phyloP scores from a whole-genome alignment of 1,140 invertebrate species.

The Eumeta japonica region DNA sequence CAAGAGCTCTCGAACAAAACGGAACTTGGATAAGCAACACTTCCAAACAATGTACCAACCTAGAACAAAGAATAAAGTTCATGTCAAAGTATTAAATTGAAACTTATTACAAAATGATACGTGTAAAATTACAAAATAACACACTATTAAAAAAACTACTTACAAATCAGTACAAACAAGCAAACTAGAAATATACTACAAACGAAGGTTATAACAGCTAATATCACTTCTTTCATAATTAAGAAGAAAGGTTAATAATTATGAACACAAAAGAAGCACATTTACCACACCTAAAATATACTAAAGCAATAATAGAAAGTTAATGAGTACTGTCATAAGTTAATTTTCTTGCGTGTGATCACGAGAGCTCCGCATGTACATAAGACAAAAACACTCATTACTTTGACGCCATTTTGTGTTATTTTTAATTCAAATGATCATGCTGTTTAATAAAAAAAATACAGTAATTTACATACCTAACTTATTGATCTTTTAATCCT shows the following conservation, averaged over 20 bases:
- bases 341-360: too few species aligned
- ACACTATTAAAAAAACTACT: conserved; percentile 22
- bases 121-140: not conserved
- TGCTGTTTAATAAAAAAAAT: not conserved
- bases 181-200: conserved; percentile 50
- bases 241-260: conserved; percentile 24
- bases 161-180: conserved; percentile 52
- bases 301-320: conserved; percentile 2
- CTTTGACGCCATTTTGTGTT: conserved; percentile 7
- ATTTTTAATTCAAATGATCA: not conserved
- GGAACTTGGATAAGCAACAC: conserved; percentile 81
- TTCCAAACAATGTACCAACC: conserved; percentile 92
- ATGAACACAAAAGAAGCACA: conserved; percentile 33
- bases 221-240: conserved; percentile 49
- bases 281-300: conserved; percentile 29
- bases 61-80: conserved; percentile 46
- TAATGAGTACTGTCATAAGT: conserved; percentile 1
- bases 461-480: too few species aligned
- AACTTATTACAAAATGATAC: not conserved
- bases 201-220: conserved; percentile 47
- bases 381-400: conserved; percentile 3
- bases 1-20: conserved; percentile 81
- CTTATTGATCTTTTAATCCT: too few species aligned
- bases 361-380: too few species aligned
- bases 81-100: not conserved